These are phyloP conservation scores for Nyctereutes procyonoides DNA, from an alignment of 2,113 vertebrate genomes.

Conservation along the genomic window DNA sequence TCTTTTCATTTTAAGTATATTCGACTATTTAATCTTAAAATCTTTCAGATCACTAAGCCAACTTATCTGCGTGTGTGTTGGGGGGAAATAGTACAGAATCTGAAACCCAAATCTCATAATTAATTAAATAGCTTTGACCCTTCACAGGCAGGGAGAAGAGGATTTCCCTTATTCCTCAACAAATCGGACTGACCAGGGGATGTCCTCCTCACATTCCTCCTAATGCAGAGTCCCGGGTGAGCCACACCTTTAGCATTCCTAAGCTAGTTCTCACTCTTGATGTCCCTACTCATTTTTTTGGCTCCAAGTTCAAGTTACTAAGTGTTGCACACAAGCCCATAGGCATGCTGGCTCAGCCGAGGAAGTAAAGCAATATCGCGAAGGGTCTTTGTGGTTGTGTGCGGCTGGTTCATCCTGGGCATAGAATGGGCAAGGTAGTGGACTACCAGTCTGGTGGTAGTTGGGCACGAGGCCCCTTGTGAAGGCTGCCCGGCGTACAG, in stretches of 20 bases:
- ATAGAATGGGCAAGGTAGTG: rapidly evolving
- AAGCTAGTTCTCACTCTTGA: neutral
- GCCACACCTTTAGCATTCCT: no score
- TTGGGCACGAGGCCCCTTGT: neutral
- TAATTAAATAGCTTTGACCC: neutral
- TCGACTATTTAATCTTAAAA: neutral
- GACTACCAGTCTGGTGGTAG: no score
- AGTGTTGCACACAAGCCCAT: rapidly evolving
- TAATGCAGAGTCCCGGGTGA: neutral
- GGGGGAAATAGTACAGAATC: no score
- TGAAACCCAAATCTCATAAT: neutral
- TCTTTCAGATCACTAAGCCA: neutral
- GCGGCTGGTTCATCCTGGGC: rapidly evolving
- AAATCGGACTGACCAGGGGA: neutral
- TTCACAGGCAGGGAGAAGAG: rapidly evolving
- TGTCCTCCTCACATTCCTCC: neutral
- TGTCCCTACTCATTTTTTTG: neutral
- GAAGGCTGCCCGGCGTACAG: no score
- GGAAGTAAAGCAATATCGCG: rapidly evolving
- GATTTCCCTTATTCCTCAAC: neutral
- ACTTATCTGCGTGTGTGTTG: neutral
- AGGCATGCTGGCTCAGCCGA: neutral
- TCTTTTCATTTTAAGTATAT: neutral
- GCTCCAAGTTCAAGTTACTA: neutral
- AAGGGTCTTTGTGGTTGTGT: no score